Evolutionary conservation across 1,140 invertebrate genomes (phyloP), one percentile per base, ranked within the genome.

Genomic region (Muscidifurax raptorellus): DNA sequence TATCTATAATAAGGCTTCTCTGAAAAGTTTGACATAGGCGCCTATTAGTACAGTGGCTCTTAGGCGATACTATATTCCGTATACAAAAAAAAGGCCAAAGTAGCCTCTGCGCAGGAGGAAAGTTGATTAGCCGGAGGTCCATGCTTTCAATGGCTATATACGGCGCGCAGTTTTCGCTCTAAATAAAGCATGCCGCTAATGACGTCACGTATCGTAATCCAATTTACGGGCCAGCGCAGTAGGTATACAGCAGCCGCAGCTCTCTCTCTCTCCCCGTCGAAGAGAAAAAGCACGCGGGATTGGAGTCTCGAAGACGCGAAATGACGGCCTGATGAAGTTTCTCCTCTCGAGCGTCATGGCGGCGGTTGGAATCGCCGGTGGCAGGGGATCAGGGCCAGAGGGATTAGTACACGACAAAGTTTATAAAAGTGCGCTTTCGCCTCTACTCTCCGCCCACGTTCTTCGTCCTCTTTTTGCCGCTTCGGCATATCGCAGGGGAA

Each of bases 261-360:
- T 28, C 28, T 44, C 13, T 52, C 32, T 75, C 52, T 66, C 32
- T 67, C 10, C 32, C 44, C 10, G 22, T 32, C 2, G 59, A 77
- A 44, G 28, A 74, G 69, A 67, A 40, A 80, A 40, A 80, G 77
- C 1, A 81, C 87, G 87, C 87, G 86, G 88, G 89, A 90, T 86
- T 84, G 87, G 87, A 86, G 78, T 87, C 88, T 89, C 86, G 83
- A 87, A 89, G 85, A 92, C 90, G 88, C 91, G 88, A 91, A 91
- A 91, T 92, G 91, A 93, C 90, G 89, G 88, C 85, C 88, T 92
- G 92, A 93, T 93, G 90, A 93, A 93, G 91, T 92, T 93, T 92
- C 85, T 86, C 83, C 67, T 44, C 25, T 30, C 22, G 59, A 52
- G 66, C 87, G 86, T 87, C 88, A 87, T 87, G 88, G 85, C 80